Conservation (phyloP, 2,797 vertebrate genomes). For the Protosalanx chinensis region DNA sequence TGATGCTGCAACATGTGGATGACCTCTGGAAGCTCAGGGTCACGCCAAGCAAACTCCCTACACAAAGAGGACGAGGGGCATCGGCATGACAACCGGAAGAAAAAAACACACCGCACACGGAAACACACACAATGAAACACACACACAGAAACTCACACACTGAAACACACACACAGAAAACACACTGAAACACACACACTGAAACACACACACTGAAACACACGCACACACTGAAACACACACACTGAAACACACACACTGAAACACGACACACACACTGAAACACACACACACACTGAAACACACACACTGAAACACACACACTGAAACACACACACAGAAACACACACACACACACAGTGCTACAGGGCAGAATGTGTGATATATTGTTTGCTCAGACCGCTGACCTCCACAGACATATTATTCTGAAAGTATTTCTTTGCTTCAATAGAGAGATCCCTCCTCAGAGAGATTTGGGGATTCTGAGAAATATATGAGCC, state of each 20-base stretch:
- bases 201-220: neutral
- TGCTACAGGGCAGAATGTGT: neutral
- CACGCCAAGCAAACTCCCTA: conserved; percentile 97
- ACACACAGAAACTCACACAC: neutral
- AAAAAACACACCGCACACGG: neutral
- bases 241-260: conserved; percentile 8
- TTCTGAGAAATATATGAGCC: too few species aligned
- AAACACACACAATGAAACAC: neutral
- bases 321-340: neutral
- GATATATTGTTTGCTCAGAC: neutral
- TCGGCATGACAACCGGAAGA: conserved; percentile 23
- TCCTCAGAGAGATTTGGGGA: neutral
- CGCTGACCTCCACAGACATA: too few species aligned
- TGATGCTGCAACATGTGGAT: conserved; percentile 99
- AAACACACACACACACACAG: neutral
- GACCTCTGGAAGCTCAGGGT: conserved; percentile 92
- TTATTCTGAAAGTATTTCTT: too few species aligned
- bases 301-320: neutral
- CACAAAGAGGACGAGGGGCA: conserved; percentile 34
- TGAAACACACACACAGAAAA: neutral
- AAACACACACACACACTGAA: conserved; percentile 3
- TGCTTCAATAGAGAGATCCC: too few species aligned
- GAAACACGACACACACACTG: too few species aligned
- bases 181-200: neutral
- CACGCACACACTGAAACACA: neutral